phyloP scores from a whole-genome alignment of 2,888 invertebrate species.

The Allolobophora icterica region DNA sequence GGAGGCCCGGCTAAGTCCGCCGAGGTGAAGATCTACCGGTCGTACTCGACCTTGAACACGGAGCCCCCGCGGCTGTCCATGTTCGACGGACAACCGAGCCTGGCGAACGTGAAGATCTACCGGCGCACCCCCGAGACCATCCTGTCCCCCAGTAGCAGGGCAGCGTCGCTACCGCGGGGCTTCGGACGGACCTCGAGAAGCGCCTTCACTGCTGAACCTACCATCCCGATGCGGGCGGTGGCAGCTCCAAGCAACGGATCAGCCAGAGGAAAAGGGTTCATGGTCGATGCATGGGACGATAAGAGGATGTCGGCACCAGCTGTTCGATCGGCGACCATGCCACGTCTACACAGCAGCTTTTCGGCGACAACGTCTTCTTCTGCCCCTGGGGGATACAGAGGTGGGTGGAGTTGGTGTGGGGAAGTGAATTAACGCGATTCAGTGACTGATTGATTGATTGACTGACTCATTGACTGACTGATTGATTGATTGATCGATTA shows the following conservation, averaged over 20 bases:
- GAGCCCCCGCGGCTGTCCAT: background rate
- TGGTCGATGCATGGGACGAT: background rate
- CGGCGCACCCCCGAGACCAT: background rate
- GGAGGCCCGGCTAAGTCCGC: background rate
- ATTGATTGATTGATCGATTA: too few species aligned
- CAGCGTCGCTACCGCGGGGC: constrained; percentile 27
- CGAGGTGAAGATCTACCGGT: constrained; percentile 37
- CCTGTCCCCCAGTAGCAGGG: background rate
- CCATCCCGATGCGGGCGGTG: background rate
- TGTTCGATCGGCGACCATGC: background rate
- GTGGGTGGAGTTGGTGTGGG: background rate
- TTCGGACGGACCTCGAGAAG: constrained; percentile 28
- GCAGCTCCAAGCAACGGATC: background rate
- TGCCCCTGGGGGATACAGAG: background rate
- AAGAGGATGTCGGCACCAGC: constrained; percentile 21
- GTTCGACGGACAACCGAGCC: background rate
- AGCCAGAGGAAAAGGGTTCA: background rate
- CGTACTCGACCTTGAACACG: constrained; percentile 26
- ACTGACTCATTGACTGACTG: too few species aligned
- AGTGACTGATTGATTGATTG: too few species aligned
- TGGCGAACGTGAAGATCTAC: constrained; percentile 32
- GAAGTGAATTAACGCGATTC: too few species aligned
- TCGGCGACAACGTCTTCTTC: background rate
- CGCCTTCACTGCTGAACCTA: background rate
- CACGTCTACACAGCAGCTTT: background rate